Evolutionary conservation across 2,113 vertebrate species (phyloP).

Genomic region (Chunga burmeisteri): DNA sequence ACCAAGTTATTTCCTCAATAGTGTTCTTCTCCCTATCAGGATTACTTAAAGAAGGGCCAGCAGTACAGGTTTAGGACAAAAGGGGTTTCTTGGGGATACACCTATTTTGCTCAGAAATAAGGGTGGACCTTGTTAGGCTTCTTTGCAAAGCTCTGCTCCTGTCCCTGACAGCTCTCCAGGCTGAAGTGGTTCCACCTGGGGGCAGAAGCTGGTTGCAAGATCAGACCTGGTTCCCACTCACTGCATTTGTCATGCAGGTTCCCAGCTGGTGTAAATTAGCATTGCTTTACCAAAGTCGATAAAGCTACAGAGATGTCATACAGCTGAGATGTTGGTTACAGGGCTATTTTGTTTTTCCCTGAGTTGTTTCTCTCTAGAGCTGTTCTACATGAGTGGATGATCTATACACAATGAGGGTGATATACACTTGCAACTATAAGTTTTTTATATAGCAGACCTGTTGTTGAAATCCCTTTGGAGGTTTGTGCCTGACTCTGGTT

Average conservation of each 20-base stretch:
- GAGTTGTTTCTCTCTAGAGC: background rate
- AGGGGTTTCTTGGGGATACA: rapidly evolving
- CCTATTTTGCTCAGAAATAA: background rate
- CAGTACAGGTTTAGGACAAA: background rate
- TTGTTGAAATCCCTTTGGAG: background rate
- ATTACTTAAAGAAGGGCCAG: background rate
- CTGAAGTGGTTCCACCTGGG: background rate
- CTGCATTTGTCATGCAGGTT: background rate
- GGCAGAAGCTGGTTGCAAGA: background rate
- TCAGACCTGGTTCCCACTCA: background rate
- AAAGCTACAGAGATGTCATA: background rate
- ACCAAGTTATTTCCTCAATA: background rate
- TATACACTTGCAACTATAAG: background rate
- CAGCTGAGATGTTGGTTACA: background rate
- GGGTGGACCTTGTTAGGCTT: background rate
- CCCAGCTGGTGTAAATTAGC: background rate
- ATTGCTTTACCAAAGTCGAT: background rate
- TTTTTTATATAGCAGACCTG: background rate
- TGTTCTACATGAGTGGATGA: background rate
- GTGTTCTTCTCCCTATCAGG: background rate
- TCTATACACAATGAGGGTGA: background rate
- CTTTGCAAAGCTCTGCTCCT: background rate
- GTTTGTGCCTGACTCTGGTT: background rate
- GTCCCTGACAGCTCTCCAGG: background rate
- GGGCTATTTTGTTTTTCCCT: background rate